Conservation (phyloP, 2,113 vertebrate species). For the Xenopus laevis region DNA sequence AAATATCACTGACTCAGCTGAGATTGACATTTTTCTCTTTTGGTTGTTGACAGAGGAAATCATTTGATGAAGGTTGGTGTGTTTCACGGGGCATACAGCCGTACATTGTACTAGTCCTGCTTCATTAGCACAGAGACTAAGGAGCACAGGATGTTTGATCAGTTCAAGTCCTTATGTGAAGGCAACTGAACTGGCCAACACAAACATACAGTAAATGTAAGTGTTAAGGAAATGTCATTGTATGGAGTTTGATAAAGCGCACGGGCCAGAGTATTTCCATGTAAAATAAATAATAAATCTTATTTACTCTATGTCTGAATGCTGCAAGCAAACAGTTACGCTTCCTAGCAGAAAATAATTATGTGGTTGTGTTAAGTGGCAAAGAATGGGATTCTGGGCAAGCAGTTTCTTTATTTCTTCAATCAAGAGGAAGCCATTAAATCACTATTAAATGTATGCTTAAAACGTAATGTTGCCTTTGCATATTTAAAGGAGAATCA, state of each 20-base stretch:
- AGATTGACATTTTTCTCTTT: slow-evolving; percentile 56
- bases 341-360: not conserved
- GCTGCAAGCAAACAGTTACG: not conserved
- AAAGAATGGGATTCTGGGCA: not conserved
- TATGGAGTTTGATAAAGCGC: slow-evolving; percentile 23
- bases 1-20: slow-evolving; percentile 74
- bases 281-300: slow-evolving; percentile 7
- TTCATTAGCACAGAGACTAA: slow-evolving; percentile 27
- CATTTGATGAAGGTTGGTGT: not conserved
- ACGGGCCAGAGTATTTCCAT: slow-evolving; percentile 20
- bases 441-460: too few species aligned
- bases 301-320: slow-evolving; percentile 6
- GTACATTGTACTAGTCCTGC: slow-evolving; percentile 45
- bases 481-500: too few species aligned
- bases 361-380: not conserved
- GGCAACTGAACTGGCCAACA: slow-evolving; percentile 45
- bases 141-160: slow-evolving; percentile 44
- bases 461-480: too few species aligned
- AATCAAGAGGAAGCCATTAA: not conserved
- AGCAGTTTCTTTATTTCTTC: not conserved
- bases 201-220: slow-evolving; percentile 34
- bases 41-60: not conserved
- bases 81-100: not conserved
- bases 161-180: slow-evolving; percentile 50
- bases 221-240: slow-evolving; percentile 19